Percentiles rank a stretch among this genome's conserved stretches.
Evolutionary conservation across 2,113 vertebrate genomes (phyloP).

Genomic region (Pseudopipra pipra): DNA sequence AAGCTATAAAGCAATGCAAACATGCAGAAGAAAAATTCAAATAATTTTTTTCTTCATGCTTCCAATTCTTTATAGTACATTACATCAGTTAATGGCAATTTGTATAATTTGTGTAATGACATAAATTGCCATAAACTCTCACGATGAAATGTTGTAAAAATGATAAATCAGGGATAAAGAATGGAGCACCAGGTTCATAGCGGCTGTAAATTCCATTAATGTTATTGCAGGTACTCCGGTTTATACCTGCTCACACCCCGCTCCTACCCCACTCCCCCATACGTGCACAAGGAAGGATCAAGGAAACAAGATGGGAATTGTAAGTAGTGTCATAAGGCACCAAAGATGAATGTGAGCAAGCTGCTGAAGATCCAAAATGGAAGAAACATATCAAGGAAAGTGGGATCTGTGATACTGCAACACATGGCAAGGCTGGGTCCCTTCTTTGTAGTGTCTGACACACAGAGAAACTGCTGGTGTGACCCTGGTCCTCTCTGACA

Average conservation of each 20-base stretch:
- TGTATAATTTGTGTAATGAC: conserved; percentile 81
- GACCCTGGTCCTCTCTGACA: neutral
- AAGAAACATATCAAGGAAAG: neutral
- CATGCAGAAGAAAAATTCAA: conserved; percentile 73
- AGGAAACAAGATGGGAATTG: neutral
- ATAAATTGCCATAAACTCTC: conserved; percentile 75
- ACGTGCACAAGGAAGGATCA: neutral
- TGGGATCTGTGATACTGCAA: neutral
- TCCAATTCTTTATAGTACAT: conserved; percentile 78
- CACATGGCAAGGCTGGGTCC: fast-evolving
- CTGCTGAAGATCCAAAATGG: neutral
- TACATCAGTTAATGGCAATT: conserved; percentile 79
- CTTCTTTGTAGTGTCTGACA: neutral
- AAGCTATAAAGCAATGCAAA: conserved; percentile 72
- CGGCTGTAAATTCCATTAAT: conserved; percentile 7
- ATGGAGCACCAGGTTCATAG: neutral
- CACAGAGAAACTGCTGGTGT: fast-evolving
- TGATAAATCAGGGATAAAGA: conserved; percentile 69
- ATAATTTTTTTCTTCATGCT: conserved; percentile 74
- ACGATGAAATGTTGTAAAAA: conserved; percentile 69
- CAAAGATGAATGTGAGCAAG: neutral
- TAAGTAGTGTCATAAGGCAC: neutral
- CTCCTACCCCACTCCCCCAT: neutral
- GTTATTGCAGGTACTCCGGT: neutral
- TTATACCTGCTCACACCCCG: neutral